These are phyloP conservation scores for Dendrocincla fuliginosa DNA, from an alignment of 2,797 vertebrate genomes.

Conservation along the genomic window DNA sequence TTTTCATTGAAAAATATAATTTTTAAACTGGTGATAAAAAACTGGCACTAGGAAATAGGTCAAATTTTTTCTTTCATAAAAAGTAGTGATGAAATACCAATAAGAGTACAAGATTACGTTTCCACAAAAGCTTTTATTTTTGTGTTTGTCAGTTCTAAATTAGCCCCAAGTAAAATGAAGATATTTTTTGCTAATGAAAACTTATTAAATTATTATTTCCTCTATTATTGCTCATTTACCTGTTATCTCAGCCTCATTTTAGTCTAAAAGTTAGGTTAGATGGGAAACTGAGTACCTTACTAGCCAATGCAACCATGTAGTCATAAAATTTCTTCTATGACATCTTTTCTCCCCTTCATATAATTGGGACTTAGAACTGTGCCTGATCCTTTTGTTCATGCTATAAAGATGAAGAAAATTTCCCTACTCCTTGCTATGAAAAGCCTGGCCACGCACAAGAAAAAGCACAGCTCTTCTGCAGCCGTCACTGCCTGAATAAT, in stretches of 20 bases:
- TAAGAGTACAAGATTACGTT: not conserved
- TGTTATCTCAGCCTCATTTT: not conserved
- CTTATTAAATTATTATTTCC: not conserved
- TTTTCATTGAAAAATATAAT: not conserved
- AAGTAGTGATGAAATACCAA: not conserved
- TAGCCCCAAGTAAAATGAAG: not conserved
- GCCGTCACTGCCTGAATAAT: constrained; percentile 5
- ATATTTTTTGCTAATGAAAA: not conserved
- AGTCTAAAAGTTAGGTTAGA: not conserved
- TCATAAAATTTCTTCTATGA: not conserved
- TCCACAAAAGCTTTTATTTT: not conserved
- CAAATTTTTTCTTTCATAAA: not conserved
- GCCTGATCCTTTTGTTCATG: not conserved
- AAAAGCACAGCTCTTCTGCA: not conserved
- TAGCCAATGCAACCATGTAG: not conserved
- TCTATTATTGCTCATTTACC: not conserved
- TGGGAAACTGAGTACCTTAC: not conserved
- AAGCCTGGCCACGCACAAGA: not conserved
- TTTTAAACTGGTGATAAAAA: not conserved
- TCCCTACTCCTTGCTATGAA: not conserved
- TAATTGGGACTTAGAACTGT: not conserved
- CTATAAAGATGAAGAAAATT: not conserved
- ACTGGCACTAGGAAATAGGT: not conserved
- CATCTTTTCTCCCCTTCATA: not conserved
- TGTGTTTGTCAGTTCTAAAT: not conserved